Percentiles rank a stretch among this genome's conserved stretches.
These are phyloP conservation scores for Catonia carolina DNA, from an alignment of 2,888 invertebrate species.

Conservation along the genomic window DNA sequence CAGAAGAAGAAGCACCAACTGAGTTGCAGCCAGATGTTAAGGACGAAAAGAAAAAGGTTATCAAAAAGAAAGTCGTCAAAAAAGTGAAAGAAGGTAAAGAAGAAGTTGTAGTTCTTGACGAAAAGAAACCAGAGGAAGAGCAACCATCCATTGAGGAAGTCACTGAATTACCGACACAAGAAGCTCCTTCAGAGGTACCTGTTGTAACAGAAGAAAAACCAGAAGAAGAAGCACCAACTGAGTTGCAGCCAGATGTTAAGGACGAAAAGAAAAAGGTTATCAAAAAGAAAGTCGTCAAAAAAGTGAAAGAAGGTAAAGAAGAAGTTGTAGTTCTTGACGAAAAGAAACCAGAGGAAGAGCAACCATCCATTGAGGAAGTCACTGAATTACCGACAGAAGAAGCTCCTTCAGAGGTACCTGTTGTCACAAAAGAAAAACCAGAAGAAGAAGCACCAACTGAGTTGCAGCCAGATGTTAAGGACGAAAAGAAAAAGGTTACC, in stretches of 20 bases:
- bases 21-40: conserved; percentile 32
- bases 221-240: conserved; percentile 21
- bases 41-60: conserved; percentile 42
- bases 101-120: conserved; percentile 36
- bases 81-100: conserved; percentile 25
- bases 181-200: background rate
- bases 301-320: conserved; percentile 24
- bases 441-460: too few relatives aligned
- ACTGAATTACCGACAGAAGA: too few relatives aligned
- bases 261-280: conserved; percentile 2
- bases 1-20: conserved; percentile 37
- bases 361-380: too few relatives aligned
- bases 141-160: conserved; percentile 15
- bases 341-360: conserved; percentile 19
- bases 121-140: conserved; percentile 46
- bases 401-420: too few relatives aligned
- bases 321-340: conserved; percentile 21
- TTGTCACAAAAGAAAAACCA: too few relatives aligned
- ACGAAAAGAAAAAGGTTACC: too few relatives aligned
- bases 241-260: conserved; percentile 30
- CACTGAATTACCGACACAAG: background rate
- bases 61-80: conserved; percentile 13
- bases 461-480: too few relatives aligned
- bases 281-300: conserved; percentile 28
- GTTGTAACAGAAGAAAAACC: conserved; percentile 16